A percentile compares a stretch with the other conserved stretches of the same genome.
Conservation (phyloP, 2,797 vertebrate genomes). For the Cyprinodon diabolis region DNA sequence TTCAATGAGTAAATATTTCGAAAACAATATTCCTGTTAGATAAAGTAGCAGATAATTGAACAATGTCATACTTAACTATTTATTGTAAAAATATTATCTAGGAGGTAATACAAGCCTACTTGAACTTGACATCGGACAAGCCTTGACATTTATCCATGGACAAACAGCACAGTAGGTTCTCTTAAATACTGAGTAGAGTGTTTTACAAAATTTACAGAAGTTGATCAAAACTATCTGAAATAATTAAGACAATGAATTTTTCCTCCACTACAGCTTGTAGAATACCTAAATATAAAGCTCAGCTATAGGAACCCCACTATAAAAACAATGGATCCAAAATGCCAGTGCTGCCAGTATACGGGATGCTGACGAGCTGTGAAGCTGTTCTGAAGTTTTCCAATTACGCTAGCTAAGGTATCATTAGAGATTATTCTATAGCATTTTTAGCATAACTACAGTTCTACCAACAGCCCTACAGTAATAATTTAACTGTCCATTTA, state of each 20-base stretch:
- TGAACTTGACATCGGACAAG: not conserved
- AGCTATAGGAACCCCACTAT: not conserved
- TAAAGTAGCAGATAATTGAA: not conserved
- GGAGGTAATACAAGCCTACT: not conserved
- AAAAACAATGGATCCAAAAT: not conserved
- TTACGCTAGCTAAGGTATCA: not conserved
- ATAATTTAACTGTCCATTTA: not conserved
- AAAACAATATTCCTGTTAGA: not conserved
- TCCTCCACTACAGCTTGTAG: not conserved
- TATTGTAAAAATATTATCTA: not conserved
- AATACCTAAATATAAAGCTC: not conserved
- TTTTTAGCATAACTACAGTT: not conserved
- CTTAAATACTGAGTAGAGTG: not conserved
- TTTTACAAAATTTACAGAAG: not conserved
- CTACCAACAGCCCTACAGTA: not conserved
- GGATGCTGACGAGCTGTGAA: not conserved
- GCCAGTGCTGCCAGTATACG: not conserved
- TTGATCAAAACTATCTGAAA: not conserved
- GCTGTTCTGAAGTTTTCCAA: not conserved
- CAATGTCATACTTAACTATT: not conserved
- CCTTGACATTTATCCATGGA: not conserved
- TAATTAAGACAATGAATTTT: not conserved
- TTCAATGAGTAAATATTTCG: not conserved
- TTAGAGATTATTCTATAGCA: not conserved
- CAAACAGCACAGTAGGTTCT: not conserved